Evolutionary conservation across 2,797 vertebrate genomes (phyloP).

Genomic region (Lateolabrax maculatus): DNA sequence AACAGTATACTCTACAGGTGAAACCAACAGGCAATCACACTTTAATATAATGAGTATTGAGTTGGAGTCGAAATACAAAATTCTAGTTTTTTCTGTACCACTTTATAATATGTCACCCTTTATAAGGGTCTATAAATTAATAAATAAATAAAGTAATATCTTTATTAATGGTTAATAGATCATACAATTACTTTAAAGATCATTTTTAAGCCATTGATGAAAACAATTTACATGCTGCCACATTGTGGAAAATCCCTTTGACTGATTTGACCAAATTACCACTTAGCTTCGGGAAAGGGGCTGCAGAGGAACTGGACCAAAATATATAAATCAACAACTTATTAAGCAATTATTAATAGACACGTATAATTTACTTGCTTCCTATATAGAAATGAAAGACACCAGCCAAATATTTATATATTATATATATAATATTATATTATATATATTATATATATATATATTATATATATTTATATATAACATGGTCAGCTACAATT

Average conservation of each 20-base stretch:
- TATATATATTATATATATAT: too few relatives aligned
- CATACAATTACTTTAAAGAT: not conserved
- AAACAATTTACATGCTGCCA: not conserved
- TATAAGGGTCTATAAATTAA: not conserved
- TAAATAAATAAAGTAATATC: too few relatives aligned
- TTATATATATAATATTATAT: too few relatives aligned
- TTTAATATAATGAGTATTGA: not conserved
- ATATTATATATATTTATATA: too few relatives aligned
- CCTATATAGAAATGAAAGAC: too few relatives aligned
- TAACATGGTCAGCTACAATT: too few relatives aligned
- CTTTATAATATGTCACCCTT: rapidly evolving
- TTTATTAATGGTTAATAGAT: not conserved
- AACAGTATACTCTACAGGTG: constrained; percentile 75
- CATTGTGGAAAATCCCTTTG: not conserved
- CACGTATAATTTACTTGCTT: too few relatives aligned
- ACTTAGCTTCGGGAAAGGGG: not conserved
- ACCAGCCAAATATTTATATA: too few relatives aligned
- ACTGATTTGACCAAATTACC: not conserved
- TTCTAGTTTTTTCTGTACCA: not conserved
- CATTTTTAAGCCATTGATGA: not conserved
- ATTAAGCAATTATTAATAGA: not conserved
- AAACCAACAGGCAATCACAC: not conserved
- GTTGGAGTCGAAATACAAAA: not conserved
- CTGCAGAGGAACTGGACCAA: not conserved
- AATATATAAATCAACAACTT: rapidly evolving